phyloP scores from a whole-genome alignment of 2,888 invertebrate genomes.

The Nasonia oneida region DNA sequence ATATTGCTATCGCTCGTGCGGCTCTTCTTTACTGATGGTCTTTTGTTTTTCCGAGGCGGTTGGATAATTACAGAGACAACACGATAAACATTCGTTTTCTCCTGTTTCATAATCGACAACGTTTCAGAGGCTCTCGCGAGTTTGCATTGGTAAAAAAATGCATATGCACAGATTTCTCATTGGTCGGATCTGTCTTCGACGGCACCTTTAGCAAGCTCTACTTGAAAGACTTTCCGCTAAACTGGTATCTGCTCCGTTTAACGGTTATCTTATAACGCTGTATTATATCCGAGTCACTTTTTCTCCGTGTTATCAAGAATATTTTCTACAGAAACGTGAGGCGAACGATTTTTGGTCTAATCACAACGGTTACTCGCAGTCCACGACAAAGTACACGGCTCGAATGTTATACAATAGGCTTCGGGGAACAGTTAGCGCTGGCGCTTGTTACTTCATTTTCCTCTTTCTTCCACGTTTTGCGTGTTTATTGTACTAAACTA shows the following conservation, averaged over 20 bases:
- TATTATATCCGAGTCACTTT: not conserved
- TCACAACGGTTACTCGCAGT: not conserved
- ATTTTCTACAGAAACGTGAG: not conserved
- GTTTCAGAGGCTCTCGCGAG: not conserved
- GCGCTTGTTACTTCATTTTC: constrained; percentile 42
- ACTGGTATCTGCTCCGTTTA: not conserved
- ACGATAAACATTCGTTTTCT: not conserved
- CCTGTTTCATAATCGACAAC: not conserved
- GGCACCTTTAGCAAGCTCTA: no score
- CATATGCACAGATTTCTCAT: not conserved
- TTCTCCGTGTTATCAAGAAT: not conserved
- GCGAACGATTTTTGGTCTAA: not conserved
- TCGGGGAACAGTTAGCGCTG: constrained; percentile 36
- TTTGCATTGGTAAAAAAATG: not conserved
- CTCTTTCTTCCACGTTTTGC: constrained; percentile 12
- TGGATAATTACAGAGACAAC: not conserved
- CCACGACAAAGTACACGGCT: not conserved
- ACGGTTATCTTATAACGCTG: not conserved
- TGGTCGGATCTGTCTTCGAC: no score
- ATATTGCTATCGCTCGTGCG: not conserved
- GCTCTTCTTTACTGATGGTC: not conserved
- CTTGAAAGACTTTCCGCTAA: no score
- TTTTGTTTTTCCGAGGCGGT: not conserved
- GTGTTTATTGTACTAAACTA: constrained; percentile 24
- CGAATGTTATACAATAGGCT: constrained; percentile 1